Conservation (phyloP, 2,888 invertebrate species). For the Incurvaria masculella region DNA sequence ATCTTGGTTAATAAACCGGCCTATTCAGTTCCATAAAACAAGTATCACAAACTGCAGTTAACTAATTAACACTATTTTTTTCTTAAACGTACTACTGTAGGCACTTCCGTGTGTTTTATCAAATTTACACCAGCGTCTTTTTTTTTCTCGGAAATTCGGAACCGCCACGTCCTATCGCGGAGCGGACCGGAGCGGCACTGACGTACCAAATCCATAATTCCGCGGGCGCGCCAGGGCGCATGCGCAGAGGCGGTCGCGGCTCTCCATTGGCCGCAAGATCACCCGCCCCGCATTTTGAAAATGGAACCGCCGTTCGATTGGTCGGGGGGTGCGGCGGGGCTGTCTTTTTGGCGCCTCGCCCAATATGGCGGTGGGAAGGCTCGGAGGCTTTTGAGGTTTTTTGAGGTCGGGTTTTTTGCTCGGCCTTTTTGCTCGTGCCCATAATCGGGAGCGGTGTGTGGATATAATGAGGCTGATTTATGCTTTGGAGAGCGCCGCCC, state of each 20-base stretch:
- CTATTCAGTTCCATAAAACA: too few relatives aligned
- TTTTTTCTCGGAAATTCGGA: background rate
- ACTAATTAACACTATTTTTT: constrained; percentile 23
- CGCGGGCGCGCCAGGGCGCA: constrained; percentile 51
- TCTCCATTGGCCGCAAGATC: constrained; percentile 31
- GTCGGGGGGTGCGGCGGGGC: constrained; percentile 34
- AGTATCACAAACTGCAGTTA: constrained; percentile 3
- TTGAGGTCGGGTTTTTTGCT: constrained; percentile 19
- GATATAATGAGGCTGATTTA: constrained; percentile 57
- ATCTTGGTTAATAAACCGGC: too few relatives aligned
- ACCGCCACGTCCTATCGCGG: constrained; percentile 31
- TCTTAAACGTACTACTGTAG: constrained; percentile 29
- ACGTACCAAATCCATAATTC: constrained; percentile 50
- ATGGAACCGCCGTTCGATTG: constrained; percentile 23
- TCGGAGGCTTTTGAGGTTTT: constrained; percentile 52
- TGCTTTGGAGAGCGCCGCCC: constrained; percentile 24
- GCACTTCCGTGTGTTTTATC: constrained; percentile 44
- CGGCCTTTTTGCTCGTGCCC: constrained; percentile 50
- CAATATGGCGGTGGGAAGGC: constrained; percentile 52
- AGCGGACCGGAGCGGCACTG: constrained; percentile 50
- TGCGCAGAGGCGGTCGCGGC: constrained; percentile 30
- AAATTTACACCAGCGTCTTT: constrained; percentile 6
- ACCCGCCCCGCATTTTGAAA: constrained; percentile 38
- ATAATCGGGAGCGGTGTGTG: constrained; percentile 33
- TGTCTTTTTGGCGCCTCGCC: constrained; percentile 42